Conservation (phyloP, 1,140 invertebrate species). For the Neuroterus valhalla region DNA sequence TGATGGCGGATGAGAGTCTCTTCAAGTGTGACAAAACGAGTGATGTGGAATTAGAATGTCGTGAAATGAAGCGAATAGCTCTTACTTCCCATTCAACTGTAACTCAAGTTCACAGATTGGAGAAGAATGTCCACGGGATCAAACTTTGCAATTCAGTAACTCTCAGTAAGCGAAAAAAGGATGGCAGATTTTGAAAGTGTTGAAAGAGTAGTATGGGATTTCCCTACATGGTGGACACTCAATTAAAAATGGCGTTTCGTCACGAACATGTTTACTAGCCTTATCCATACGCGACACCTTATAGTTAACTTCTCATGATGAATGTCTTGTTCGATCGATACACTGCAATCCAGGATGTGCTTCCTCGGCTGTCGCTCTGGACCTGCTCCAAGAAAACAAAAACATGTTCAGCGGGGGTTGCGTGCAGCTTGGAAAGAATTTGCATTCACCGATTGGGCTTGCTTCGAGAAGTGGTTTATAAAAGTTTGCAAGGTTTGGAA, state of each 20-base stretch:
- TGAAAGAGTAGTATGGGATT: background rate
- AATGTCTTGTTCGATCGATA: background rate
- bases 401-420: no score
- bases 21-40: background rate
- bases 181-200: slow-evolving; percentile 10
- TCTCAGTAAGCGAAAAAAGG: background rate
- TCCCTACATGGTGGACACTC: background rate
- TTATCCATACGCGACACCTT: slow-evolving; percentile 14
- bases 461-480: no score
- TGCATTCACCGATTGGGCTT: no score
- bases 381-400: background rate
- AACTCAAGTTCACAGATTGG: background rate
- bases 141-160: background rate
- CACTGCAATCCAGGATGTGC: background rate
- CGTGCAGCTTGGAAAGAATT: no score
- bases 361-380: background rate
- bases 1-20: background rate
- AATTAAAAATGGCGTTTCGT: background rate
- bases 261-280: background rate
- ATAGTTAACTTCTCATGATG: background rate
- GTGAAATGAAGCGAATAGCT: background rate
- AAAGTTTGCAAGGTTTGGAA: background rate
- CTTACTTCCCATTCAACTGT: background rate
- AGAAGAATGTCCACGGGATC: background rate
- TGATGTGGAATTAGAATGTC: background rate